A percentile compares a stretch with the other conserved stretches of the same genome.
Evolutionary conservation across 2,888 invertebrate genomes (phyloP).

Genomic region (Ischnus inquisitorius): DNA sequence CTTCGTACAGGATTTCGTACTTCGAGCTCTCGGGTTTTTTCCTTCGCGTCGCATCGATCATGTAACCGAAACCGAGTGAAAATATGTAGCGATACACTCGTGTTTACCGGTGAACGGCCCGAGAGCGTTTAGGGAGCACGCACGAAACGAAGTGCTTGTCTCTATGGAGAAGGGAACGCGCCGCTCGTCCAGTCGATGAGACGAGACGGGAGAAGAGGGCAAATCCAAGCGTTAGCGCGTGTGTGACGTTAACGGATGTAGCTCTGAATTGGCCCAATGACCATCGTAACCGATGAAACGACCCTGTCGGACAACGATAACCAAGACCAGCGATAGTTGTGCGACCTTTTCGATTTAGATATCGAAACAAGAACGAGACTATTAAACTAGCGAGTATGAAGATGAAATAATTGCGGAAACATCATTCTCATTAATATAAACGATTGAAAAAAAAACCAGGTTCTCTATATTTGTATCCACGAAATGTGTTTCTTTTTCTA

Average conservation of each 20-base stretch:
- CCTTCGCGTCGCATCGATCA: background rate
- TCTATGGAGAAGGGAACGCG: conserved; percentile 23
- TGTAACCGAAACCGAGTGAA: conserved; percentile 29
- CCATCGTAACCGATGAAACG: conserved; percentile 69
- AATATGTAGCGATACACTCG: conserved; percentile 28
- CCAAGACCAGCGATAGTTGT: conserved; percentile 70
- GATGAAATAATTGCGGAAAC: background rate
- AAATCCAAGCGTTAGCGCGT: conserved; percentile 66
- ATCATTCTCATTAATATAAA: background rate
- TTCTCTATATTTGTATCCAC: background rate
- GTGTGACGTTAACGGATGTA: conserved; percentile 77
- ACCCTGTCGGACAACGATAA: conserved; percentile 49
- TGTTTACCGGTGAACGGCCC: conserved; percentile 3
- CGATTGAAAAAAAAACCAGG: background rate
- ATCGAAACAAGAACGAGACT: conserved; percentile 38
- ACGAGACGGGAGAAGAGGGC: conserved; percentile 31
- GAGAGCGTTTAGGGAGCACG: conserved; percentile 37
- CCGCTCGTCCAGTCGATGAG: conserved; percentile 20
- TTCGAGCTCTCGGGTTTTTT: conserved; percentile 12
- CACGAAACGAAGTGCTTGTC: conserved; percentile 50
- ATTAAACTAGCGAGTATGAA: background rate
- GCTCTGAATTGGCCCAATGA: conserved; percentile 78
- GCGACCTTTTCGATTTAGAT: conserved; percentile 73
- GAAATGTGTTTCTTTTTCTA: too few species aligned
- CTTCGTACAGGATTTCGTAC: background rate